Conservation (phyloP, 1,140 invertebrate genomes). For the Lucilia cuprina region DNA sequence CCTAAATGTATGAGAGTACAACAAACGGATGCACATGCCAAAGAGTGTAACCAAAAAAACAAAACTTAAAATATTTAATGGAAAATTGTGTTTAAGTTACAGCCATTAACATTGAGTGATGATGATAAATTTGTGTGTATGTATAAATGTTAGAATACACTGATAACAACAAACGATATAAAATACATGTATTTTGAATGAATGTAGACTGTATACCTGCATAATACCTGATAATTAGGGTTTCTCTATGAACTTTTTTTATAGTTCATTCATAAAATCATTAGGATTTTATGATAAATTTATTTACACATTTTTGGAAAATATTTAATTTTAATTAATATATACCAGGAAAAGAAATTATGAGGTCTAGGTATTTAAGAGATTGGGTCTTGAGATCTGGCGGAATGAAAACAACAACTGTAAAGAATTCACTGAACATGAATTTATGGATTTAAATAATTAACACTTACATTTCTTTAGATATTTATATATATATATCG, state of each 20-base stretch:
- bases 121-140: neutral
- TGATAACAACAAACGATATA: neutral
- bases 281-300: no score
- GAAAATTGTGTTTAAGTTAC: neutral
- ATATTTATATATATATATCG: no score
- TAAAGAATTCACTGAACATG: no score
- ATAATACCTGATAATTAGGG: neutral
- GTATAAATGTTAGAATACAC: neutral
- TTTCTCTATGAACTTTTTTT: neutral
- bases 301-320: no score
- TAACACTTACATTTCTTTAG: no score
- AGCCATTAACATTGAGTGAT: neutral
- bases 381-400: no score
- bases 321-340: no score
- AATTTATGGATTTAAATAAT: no score
- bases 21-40: conserved; percentile 7
- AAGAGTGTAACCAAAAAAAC: conserved; percentile 6
- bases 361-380: no score
- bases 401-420: no score
- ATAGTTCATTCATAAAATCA: neutral
- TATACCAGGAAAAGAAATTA: no score
- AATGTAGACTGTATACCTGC: neutral
- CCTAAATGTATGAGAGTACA: neutral
- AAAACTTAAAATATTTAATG: neutral
- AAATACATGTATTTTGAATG: no score